A percentile compares a stretch with the other conserved stretches of the same genome.
Evolutionary conservation across 1,140 invertebrate genomes (phyloP).

Genomic region (Drosophila trapezifrons): DNA sequence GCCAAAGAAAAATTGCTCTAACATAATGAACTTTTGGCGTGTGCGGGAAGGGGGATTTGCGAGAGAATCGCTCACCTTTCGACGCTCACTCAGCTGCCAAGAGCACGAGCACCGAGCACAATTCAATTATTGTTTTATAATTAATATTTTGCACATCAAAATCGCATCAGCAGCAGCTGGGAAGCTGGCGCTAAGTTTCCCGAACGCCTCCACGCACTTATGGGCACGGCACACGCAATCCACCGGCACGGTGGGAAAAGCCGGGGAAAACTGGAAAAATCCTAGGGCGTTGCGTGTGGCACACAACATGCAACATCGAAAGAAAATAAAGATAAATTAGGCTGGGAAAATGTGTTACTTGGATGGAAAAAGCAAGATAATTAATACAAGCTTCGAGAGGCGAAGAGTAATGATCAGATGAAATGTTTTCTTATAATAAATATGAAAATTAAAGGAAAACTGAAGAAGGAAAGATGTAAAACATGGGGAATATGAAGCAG

Average conservation of each 20-base stretch:
- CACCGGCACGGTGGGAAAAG: slow-evolving; percentile 1
- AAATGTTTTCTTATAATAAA: slow-evolving; percentile 44
- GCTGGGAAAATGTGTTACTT: slow-evolving; percentile 49
- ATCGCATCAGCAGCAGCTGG: slow-evolving; percentile 77
- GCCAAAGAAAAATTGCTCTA: slow-evolving; percentile 40
- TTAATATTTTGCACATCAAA: slow-evolving; percentile 84
- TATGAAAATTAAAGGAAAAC: slow-evolving; percentile 20
- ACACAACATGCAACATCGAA: slow-evolving; percentile 31
- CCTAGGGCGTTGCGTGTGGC: slow-evolving; percentile 64
- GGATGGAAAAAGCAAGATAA: slow-evolving; percentile 48
- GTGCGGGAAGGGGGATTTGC: slow-evolving; percentile 21
- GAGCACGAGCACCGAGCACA: slow-evolving; percentile 55
- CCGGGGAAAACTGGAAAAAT: slow-evolving; percentile 29
- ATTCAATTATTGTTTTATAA: slow-evolving; percentile 82
- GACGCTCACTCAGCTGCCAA: slow-evolving; percentile 48
- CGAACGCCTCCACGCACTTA: slow-evolving; percentile 44
- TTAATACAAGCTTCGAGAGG: slow-evolving; percentile 55
- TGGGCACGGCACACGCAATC: slow-evolving; percentile 63
- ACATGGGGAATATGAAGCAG: too few species aligned
- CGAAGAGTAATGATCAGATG: slow-evolving; percentile 24
- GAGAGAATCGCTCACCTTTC: slow-evolving; percentile 60
- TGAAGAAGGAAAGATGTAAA: slow-evolving; percentile 1
- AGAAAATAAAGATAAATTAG: slow-evolving; percentile 67
- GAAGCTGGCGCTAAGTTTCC: slow-evolving; percentile 55
- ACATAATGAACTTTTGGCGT: slow-evolving; percentile 75